Evolutionary conservation across 2,113 vertebrate genomes (phyloP), one percentile per base, ranked within the genome.

Genomic region (Semnornis frantzii): DNA sequence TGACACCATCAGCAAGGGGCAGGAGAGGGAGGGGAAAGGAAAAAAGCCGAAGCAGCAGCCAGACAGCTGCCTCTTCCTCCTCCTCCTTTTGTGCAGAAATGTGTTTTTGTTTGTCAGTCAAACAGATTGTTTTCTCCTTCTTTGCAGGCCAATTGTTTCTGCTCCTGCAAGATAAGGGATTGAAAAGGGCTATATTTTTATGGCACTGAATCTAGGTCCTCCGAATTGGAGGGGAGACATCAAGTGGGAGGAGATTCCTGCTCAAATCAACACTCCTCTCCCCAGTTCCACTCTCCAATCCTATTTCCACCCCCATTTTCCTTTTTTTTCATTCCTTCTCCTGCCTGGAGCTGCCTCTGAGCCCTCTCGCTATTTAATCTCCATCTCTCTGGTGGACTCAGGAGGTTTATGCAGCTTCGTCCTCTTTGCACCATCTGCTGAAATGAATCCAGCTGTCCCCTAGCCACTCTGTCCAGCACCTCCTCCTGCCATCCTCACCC

Each of bases 41-140:
- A 96, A 96, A 94, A 89, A 94, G 66, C 84, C 65, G 71, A 90
- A 94, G 92, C 94, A 87, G 93, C 91, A 96, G 95, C 95, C 91
- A 94, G 96, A 85, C 93, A 95, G 95, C 96, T 96, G 95, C 97
- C 91, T 88, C 92, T 90, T 92, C 95, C 95, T 90, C 93, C 94
- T 95, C 87, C 94, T 95, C 91, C 96, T 96, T 95, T 96, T 96
- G 97, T 96, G 95, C 97, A 91, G 95, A 86, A 92, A 93, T 82
- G 89, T 93, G 96, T 90, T 97, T 98, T 97, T 97, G 95, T 98
- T 97, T 97, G 97, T 97, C 97, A 96, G 59, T 97, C 96, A 96
- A 96, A 94, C 97, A 94, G 96, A 94, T 94, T 96, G 97, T 97
- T 95, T 94, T 97, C 91, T 88, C 96, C 95, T 95, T 96, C 96